Percentiles rank a stretch among this genome's conserved stretches.
These are phyloP conservation scores for Thunnus maccoyii DNA, from an alignment of 2,113 vertebrate genomes.

Conservation along the genomic window DNA sequence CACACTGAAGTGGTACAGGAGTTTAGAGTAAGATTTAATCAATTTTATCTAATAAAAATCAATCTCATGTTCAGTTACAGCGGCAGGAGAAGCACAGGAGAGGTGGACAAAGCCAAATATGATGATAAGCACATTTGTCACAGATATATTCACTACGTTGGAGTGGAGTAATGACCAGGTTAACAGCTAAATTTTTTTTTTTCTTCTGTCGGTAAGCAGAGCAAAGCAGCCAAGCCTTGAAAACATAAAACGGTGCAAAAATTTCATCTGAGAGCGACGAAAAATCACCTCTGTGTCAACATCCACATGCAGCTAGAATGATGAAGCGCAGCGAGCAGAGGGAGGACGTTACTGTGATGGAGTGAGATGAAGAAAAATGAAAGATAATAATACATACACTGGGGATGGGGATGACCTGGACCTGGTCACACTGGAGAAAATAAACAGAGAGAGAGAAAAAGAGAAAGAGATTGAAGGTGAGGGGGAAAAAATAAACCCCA, in stretches of 20 bases:
- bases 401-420: slow-evolving; percentile 93
- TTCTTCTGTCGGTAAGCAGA: background rate
- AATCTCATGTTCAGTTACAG: slow-evolving; percentile 4
- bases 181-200: too few species aligned
- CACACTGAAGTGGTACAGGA: slow-evolving; percentile 27
- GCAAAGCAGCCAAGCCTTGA: slow-evolving; percentile 9
- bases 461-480: slow-evolving; percentile 77
- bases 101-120: slow-evolving; percentile 4
- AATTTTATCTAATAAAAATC: slow-evolving; percentile 34
- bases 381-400: slow-evolving; percentile 92
- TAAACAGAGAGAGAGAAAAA: slow-evolving; percentile 75
- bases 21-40: background rate
- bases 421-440: slow-evolving; percentile 92
- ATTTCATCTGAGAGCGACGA: slow-evolving; percentile 22
- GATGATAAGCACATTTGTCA: too few species aligned
- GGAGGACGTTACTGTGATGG: slow-evolving; percentile 42
- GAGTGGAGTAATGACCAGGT: background rate
- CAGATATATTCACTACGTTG: too few species aligned
- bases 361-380: slow-evolving; percentile 43
- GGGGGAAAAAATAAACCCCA: slow-evolving; percentile 57
- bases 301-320: slow-evolving; percentile 58
- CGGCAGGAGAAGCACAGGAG: background rate
- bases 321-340: slow-evolving; percentile 61
- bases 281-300: slow-evolving; percentile 55
- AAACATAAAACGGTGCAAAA: slow-evolving; percentile 1